These are phyloP conservation scores for Acomys russatus DNA, from an alignment of 2,797 vertebrate species.

Conservation along the genomic window DNA sequence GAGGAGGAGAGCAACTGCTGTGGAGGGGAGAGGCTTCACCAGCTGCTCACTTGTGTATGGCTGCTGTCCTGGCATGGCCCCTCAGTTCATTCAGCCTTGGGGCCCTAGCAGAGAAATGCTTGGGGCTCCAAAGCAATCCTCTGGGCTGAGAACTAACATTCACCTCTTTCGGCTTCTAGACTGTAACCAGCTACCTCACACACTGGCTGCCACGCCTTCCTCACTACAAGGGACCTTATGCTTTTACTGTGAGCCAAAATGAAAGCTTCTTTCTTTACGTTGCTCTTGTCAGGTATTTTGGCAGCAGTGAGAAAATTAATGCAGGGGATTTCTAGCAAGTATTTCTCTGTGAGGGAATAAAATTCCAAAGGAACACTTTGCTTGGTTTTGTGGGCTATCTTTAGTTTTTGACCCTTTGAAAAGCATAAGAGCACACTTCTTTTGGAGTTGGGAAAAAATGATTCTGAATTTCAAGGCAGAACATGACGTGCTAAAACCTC, in stretches of 20 bases:
- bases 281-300: not conserved
- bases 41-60: slow-evolving; percentile 45
- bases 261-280: no score
- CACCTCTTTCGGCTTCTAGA: not conserved
- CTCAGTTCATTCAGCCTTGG: slow-evolving; percentile 70
- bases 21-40: slow-evolving; percentile 63
- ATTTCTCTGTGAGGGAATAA: slow-evolving; percentile 70
- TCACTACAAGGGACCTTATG: no score
- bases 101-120: slow-evolving; percentile 78
- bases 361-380: slow-evolving; percentile 40
- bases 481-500: not conserved
- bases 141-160: not conserved
- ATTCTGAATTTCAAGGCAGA: slow-evolving; percentile 40
- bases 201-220: not conserved
- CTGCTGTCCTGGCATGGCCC: slow-evolving; percentile 62
- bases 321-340: slow-evolving; percentile 57
- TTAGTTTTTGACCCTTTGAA: slow-evolving; percentile 72
- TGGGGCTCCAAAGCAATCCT: slow-evolving; percentile 79
- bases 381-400: slow-evolving; percentile 77
- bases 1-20: slow-evolving; percentile 75
- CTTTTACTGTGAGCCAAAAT: not conserved
- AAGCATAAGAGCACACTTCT: not conserved
- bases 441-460: not conserved
- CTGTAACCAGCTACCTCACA: not conserved
- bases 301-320: not conserved